These are phyloP conservation scores for Gymnocephalus cernua DNA, from an alignment of 2,113 vertebrate species.

Conservation along the genomic window DNA sequence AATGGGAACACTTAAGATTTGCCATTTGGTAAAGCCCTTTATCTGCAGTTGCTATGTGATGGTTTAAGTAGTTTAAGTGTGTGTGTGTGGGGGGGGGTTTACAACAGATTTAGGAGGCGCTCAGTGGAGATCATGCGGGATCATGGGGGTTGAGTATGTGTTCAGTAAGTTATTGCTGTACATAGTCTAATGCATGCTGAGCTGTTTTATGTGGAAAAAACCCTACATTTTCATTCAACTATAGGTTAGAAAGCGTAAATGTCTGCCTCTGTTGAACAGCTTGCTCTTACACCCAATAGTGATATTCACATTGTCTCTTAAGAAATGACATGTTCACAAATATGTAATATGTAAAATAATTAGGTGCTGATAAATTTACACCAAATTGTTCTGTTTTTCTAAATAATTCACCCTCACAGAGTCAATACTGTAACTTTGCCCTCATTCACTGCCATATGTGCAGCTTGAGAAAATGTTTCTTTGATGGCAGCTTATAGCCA, in stretches of 20 bases:
- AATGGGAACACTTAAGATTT: slow-evolving; percentile 35
- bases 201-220: background rate
- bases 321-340: background rate
- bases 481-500: background rate
- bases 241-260: background rate
- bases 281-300: background rate
- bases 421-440: background rate
- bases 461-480: background rate
- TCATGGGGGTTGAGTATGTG: background rate
- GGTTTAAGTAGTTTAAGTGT: slow-evolving; percentile 10
- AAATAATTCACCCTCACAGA: background rate
- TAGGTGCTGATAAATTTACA: background rate
- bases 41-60: slow-evolving; percentile 64
- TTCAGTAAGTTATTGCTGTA: slow-evolving; percentile 21
- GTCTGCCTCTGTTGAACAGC: background rate
- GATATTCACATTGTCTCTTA: background rate
- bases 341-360: background rate
- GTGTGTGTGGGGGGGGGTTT: background rate
- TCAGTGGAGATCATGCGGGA: background rate
- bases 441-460: background rate
- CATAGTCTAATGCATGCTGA: background rate
- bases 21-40: slow-evolving; percentile 43
- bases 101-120: slow-evolving; percentile 1
- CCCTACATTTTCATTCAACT: slow-evolving; percentile 4
- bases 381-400: background rate